Evolutionary conservation across 2,797 vertebrate genomes (phyloP).

Genomic region (Rhinophrynus dorsalis): DNA sequence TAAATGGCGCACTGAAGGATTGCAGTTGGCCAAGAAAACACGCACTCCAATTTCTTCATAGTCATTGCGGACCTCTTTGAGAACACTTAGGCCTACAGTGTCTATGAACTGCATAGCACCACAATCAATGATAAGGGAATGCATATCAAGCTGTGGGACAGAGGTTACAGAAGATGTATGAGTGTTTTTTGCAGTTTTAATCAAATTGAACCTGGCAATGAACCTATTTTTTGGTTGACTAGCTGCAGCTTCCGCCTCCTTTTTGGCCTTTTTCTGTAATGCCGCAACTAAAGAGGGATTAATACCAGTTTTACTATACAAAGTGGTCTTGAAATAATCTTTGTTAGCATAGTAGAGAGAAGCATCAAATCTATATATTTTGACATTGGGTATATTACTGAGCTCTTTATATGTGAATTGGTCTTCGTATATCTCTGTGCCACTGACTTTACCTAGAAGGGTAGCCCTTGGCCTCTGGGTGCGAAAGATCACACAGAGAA

Average conservation of each 20-base stretch:
- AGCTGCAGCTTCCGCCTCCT: conserved; percentile 6
- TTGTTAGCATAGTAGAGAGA: conserved; percentile 66
- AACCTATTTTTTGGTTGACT: neutral
- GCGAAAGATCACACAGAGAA: conserved; percentile 61
- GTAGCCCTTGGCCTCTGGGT: conserved; percentile 59
- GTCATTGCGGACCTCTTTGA: conserved; percentile 52
- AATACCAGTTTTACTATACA: conserved; percentile 56
- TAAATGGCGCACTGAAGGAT: conserved; percentile 53
- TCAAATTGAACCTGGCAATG: conserved; percentile 14
- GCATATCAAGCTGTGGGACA: conserved; percentile 37
- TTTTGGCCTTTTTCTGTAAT: conserved; percentile 18
- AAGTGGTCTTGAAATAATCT: conserved; percentile 59
- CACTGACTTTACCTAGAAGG: conserved; percentile 55
- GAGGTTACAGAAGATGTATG: neutral
- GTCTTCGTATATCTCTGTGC: conserved; percentile 60
- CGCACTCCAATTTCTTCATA: conserved; percentile 50
- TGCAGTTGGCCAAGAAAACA: conserved; percentile 63
- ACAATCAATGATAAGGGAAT: conserved; percentile 63
- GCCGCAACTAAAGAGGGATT: conserved; percentile 51
- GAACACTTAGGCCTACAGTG: conserved; percentile 51
- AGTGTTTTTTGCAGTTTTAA: conserved; percentile 25
- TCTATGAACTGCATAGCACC: conserved; percentile 65
- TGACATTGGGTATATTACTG: conserved; percentile 54
- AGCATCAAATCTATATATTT: conserved; percentile 62
- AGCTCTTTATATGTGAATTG: conserved; percentile 59